Percentiles rank a stretch among this genome's conserved stretches.
Conservation (phyloP, 2,888 invertebrate genomes). For the Augochlorella aurata region DNA sequence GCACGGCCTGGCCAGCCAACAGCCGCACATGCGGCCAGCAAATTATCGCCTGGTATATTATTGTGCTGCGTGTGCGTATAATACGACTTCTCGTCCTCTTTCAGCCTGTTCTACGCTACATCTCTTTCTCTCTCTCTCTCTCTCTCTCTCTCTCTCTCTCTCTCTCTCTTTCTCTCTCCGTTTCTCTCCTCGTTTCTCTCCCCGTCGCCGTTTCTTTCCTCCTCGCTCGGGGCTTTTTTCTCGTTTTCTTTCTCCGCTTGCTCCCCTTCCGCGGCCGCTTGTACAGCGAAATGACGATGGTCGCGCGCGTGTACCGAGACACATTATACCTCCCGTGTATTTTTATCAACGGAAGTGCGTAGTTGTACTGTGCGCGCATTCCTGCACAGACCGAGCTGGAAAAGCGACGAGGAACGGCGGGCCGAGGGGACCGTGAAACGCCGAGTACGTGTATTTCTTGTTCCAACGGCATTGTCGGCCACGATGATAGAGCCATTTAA, state of each 20-base stretch:
- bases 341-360: slow-evolving; percentile 82
- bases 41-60: slow-evolving; percentile 70
- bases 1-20: slow-evolving; percentile 41
- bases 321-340: slow-evolving; percentile 77
- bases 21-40: slow-evolving; percentile 61
- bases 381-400: slow-evolving; percentile 71
- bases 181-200: not conserved
- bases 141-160: not conserved
- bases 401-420: slow-evolving; percentile 56
- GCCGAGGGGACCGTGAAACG: slow-evolving; percentile 5
- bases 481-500: slow-evolving; percentile 12
- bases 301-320: slow-evolving; percentile 72
- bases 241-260: slow-evolving; percentile 22
- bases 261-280: slow-evolving; percentile 28
- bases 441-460: slow-evolving; percentile 32
- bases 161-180: not conserved
- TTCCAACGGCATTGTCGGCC: slow-evolving; percentile 44
- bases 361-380: slow-evolving; percentile 79
- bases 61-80: slow-evolving; percentile 68
- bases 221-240: slow-evolving; percentile 9
- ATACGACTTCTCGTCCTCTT: slow-evolving; percentile 44
- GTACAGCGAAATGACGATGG: slow-evolving; percentile 65
- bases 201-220: not conserved
- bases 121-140: not conserved
- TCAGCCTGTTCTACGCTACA: not conserved